phyloP scores from a whole-genome alignment of 2,797 vertebrate genomes.

The Triplophysa bombifrons region DNA sequence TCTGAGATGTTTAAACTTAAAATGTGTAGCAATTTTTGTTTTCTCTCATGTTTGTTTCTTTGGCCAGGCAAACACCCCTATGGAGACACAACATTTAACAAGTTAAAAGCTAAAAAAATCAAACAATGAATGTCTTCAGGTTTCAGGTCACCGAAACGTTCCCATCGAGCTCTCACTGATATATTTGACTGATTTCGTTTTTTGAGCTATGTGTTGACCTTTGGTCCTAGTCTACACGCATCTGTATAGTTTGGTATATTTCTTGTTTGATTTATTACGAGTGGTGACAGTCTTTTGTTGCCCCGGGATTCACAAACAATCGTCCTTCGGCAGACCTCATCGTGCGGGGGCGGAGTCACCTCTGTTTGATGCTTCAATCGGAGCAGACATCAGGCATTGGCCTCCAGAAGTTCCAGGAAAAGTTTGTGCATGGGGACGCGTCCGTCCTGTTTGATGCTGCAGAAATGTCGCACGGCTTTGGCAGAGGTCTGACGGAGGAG shows the following conservation, averaged over 20 bases:
- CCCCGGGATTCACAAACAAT: background rate
- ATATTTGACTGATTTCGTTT: background rate
- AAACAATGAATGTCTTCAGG: background rate
- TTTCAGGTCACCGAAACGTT: background rate
- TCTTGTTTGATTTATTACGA: background rate
- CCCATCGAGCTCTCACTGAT: background rate
- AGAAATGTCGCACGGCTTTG: constrained; percentile 96
- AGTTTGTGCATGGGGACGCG: constrained; percentile 99
- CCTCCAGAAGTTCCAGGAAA: constrained; percentile 98
- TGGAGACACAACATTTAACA: background rate
- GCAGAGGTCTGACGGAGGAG: constrained; percentile 95
- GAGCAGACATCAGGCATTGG: constrained; percentile 86
- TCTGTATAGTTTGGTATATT: constrained; percentile 5
- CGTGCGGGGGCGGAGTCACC: background rate
- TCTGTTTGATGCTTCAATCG: constrained; percentile 16
- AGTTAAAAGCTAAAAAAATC: constrained; percentile 9
- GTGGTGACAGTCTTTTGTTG: background rate
- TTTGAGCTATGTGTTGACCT: background rate
- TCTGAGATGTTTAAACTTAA: background rate
- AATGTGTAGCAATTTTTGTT: background rate
- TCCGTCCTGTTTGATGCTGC: constrained; percentile 98
- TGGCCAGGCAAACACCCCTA: constrained; percentile 19
- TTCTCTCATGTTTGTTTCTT: constrained; percentile 21
- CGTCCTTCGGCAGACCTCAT: background rate
- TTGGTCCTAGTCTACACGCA: background rate